Base-by-base conservation (phyloP, 2,888 invertebrate species). In the Fragum whitleyi region DNA sequence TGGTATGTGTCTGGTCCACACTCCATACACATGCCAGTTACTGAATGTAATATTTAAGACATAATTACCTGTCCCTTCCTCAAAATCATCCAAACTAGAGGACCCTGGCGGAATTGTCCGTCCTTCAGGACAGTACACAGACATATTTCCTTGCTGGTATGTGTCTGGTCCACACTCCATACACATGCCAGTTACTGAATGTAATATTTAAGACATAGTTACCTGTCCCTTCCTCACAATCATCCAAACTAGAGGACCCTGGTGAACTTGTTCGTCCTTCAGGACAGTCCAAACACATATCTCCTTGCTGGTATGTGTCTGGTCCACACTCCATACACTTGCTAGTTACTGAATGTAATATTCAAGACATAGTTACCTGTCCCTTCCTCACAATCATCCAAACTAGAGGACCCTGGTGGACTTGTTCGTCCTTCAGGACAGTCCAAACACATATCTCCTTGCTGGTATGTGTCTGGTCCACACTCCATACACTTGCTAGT, bases 261-360 rank as follows among this genome's bases (percentile, higher is more conserved):
- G 55, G n/a, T 7, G 55, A 7, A 55, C 21, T 55, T 5, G 55
- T 11, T 55, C 6, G 5, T 6, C n/a, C 55, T 11, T 21, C 55
- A 11, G 55, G 55, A 19, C 55, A 55, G n/a, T 6, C 6, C n/a
- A 11, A 21, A 71, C 77, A 77, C 7, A 11, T 61, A 11, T 57
- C 28, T 2, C 19, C 28, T 39, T 1, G 14, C 14, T 39, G 6
- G 42, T 29, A 39, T 6, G 39, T 39, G 7, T 14, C 39, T 14
- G 39, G 14, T 14, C 14, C 39, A 39, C 39, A 39, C 19, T 72
- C 28, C 19, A 6, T 23, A 55, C 55, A 55, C 6, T 55, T 19
- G n/a, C n/a, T 55, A 23, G 55, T 55, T 7, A 7, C 19, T n/a
- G 23, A 11, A 19, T 55, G 6, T 7, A 55, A 55, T n/a, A 55